phyloP scores from a whole-genome alignment of 1,140 invertebrate species.

The Zaprionus ghesquierei region DNA sequence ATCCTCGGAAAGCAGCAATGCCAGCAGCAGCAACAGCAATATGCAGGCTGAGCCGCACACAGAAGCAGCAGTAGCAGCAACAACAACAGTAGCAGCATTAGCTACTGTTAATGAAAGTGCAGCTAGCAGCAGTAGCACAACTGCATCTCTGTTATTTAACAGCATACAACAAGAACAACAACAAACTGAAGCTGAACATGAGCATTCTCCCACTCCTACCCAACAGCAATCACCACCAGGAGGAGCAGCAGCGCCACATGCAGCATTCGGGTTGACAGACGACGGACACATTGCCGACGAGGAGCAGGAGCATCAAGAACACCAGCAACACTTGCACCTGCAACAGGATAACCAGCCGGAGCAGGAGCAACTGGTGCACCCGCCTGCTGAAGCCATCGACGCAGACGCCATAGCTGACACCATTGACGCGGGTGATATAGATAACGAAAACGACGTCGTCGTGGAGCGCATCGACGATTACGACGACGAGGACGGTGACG shows the following conservation, averaged over 20 bases:
- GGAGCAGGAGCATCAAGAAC: constrained; percentile 11
- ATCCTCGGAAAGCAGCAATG: constrained; percentile 70
- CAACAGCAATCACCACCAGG: constrained; percentile 59
- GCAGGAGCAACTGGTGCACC: not conserved
- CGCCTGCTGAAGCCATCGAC: constrained; percentile 40
- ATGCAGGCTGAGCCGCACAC: constrained; percentile 47
- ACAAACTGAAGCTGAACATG: constrained; percentile 60
- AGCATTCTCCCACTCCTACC: constrained; percentile 75
- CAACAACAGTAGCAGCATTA: constrained; percentile 24
- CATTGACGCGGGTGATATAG: constrained; percentile 66
- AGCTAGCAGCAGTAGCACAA: constrained; percentile 16
- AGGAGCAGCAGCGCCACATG: constrained; percentile 6
- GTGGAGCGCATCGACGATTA: constrained; percentile 76
- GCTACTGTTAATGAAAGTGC: constrained; percentile 19
- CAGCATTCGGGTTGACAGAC: not conserved
- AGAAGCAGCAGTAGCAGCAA: constrained; percentile 30
- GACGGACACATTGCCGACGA: constrained; percentile 1
- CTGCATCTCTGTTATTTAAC: constrained; percentile 42
- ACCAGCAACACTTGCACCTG: not conserved
- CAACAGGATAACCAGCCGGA: constrained; percentile 2
- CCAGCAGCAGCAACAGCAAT: constrained; percentile 58
- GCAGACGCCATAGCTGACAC: constrained; percentile 70
- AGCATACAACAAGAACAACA: constrained; percentile 46
- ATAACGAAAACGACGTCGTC: constrained; percentile 63
- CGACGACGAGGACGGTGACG: constrained; percentile 66